These are phyloP conservation scores for Dioctria rufipes DNA, from an alignment of 2,888 invertebrate species.

Conservation along the genomic window DNA sequence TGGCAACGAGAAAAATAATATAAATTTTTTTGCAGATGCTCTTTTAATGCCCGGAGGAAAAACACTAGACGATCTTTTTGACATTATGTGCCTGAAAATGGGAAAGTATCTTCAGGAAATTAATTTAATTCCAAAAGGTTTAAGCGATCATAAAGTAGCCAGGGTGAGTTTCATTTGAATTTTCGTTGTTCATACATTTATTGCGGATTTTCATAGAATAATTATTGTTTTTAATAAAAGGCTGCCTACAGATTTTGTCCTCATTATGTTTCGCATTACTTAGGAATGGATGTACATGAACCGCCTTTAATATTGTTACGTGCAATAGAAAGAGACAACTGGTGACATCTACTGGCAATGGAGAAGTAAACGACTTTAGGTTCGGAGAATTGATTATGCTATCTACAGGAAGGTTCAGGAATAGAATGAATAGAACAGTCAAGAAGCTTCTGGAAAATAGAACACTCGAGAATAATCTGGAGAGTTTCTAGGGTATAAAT, in stretches of 20 bases:
- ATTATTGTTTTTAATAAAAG: conserved; percentile 62
- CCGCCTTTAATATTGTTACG: conserved; percentile 87
- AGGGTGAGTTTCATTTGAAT: conserved; percentile 69
- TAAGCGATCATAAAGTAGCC: conserved; percentile 74
- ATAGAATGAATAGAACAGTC: too few relatives aligned
- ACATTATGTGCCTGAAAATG: conserved; percentile 85
- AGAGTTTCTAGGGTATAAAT: too few relatives aligned
- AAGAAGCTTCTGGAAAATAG: too few relatives aligned
- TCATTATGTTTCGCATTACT: conserved; percentile 95
- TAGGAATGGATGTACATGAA: conserved; percentile 99
- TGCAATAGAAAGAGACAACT: too few relatives aligned
- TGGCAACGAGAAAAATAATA: not conserved
- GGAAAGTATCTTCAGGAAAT: conserved; percentile 84
- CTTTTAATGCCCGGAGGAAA: conserved; percentile 73
- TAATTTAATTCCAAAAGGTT: conserved; percentile 77
- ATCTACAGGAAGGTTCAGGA: too few relatives aligned
- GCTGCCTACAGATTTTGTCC: conserved; percentile 86
- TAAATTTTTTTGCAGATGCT: conserved; percentile 64
- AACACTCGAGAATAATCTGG: too few relatives aligned
- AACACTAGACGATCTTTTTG: conserved; percentile 86
- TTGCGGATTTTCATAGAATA: not conserved
- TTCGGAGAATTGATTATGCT: too few relatives aligned
- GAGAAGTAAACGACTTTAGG: too few relatives aligned
- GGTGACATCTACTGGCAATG: too few relatives aligned
- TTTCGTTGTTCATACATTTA: not conserved